Evolutionary conservation across 2,113 vertebrate genomes (phyloP).

Genomic region (Enhydra lutris): DNA sequence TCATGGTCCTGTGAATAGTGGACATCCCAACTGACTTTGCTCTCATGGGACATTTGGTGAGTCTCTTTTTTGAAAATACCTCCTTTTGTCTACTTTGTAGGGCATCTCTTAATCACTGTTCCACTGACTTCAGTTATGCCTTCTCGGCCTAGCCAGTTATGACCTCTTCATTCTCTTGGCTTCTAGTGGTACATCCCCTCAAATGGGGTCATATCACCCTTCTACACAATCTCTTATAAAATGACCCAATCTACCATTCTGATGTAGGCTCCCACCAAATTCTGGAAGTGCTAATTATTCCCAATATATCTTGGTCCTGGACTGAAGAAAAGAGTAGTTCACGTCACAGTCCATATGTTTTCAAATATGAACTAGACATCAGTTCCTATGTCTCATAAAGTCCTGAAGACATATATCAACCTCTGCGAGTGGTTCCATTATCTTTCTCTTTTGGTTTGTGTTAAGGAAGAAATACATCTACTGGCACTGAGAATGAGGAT

Average conservation of each 20-base stretch:
- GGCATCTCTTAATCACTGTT: neutral
- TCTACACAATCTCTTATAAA: neutral
- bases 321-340: neutral
- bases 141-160: neutral
- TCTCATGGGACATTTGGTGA: neutral
- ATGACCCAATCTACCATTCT: neutral
- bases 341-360: neutral
- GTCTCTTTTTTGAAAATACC: neutral
- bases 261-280: neutral
- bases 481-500: neutral
- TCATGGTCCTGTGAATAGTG: neutral
- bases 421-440: neutral
- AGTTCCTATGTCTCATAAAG: neutral
- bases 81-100: neutral
- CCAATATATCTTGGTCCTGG: neutral
- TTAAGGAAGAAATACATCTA: neutral
- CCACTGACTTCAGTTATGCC: neutral
- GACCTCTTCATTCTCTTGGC: neutral
- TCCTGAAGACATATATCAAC: neutral
- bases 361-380: neutral
- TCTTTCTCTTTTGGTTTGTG: neutral
- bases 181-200: neutral
- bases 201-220: neutral
- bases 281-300: neutral
- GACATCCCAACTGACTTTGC: neutral